phyloP scores from a whole-genome alignment of 1,140 invertebrate species.

The Eupeodes corollae region DNA sequence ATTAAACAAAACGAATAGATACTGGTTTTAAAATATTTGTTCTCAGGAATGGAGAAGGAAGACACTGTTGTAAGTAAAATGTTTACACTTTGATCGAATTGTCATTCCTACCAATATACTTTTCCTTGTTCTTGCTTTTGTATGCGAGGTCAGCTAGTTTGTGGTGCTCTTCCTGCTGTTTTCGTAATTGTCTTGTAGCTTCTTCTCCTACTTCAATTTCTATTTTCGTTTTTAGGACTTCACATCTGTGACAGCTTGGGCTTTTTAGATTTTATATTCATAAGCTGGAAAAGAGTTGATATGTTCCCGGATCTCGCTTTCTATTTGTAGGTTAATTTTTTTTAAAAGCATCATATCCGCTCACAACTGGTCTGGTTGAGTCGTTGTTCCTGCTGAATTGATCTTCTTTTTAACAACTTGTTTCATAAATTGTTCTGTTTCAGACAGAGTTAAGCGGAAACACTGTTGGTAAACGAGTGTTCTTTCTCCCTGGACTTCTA shows the following conservation, averaged over 20 bases:
- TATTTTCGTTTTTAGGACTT: constrained; percentile 8
- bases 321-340: too few relatives aligned
- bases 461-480: too few relatives aligned
- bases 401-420: too few relatives aligned
- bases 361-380: too few relatives aligned
- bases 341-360: background rate
- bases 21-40: constrained; percentile 18
- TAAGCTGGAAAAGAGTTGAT: too few relatives aligned
- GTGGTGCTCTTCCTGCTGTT: background rate
- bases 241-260: constrained; percentile 14
- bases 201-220: constrained; percentile 4
- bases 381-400: background rate
- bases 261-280: background rate
- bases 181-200: constrained; percentile 1
- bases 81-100: constrained; percentile 8
- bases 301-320: too few relatives aligned
- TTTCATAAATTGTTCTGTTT: too few relatives aligned
- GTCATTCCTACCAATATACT: constrained; percentile 7
- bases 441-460: too few relatives aligned
- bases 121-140: constrained; percentile 4
- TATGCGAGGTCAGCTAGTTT: too few relatives aligned
- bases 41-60: constrained; percentile 23
- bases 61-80: constrained; percentile 33
- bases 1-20: too few relatives aligned
- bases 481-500: too few relatives aligned